Evolutionary conservation across 1,140 invertebrate genomes (phyloP).

Genomic region (Drosophila orosa): DNA sequence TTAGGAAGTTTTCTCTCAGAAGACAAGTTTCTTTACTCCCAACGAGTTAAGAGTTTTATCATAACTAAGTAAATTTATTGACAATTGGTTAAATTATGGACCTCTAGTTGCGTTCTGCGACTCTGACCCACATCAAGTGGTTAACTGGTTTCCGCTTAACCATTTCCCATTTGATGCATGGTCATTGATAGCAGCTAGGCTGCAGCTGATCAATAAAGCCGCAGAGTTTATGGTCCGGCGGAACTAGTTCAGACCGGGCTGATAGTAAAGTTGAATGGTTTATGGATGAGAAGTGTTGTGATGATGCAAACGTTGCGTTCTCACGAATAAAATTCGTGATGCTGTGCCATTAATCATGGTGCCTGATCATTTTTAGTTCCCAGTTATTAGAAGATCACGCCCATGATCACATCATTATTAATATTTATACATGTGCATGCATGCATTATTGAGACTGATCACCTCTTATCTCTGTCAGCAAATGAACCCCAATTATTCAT

Average conservation of each 20-base stretch:
- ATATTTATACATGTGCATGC: not conserved
- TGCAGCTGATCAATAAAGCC: constrained; percentile 11
- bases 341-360: constrained; percentile 44
- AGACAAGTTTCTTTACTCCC: not conserved
- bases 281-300: not conserved
- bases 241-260: constrained; percentile 21
- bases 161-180: constrained; percentile 18
- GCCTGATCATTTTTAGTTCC: constrained; percentile 27
- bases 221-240: constrained; percentile 17
- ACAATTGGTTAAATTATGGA: constrained; percentile 14
- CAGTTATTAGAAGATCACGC: constrained; percentile 16
- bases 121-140: constrained; percentile 33
- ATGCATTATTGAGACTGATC: not conserved
- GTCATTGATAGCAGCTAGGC: not conserved
- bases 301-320: constrained; percentile 25
- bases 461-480: constrained; percentile 1
- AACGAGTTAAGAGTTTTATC: constrained; percentile 1
- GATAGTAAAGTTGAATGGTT: constrained; percentile 26
- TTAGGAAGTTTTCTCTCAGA: not conserved
- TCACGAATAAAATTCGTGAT: constrained; percentile 38
- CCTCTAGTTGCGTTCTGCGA: not conserved
- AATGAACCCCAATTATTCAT: not conserved
- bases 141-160: constrained; percentile 32
- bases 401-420: constrained; percentile 28
- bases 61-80: constrained; percentile 35